Evolutionary conservation across 2,888 invertebrate genomes (phyloP).

Genomic region (Cerastoderma edule): DNA sequence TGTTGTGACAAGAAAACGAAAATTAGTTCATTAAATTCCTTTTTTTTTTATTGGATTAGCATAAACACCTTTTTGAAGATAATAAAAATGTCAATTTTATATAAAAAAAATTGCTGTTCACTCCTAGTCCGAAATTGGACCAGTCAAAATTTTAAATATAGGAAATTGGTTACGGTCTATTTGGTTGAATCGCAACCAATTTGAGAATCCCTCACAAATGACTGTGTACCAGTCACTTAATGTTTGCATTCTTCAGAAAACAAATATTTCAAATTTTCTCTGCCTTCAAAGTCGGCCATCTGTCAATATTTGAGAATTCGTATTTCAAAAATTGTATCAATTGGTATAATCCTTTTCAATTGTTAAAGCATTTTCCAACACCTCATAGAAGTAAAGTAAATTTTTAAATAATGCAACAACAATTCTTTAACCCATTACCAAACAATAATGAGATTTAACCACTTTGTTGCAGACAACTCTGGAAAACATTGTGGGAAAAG

Average conservation of each 20-base stretch:
- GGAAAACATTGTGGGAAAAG: conserved; percentile 7
- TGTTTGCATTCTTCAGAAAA: conserved; percentile 8
- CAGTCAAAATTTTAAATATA: no score
- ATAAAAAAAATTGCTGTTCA: no score
- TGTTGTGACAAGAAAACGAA: no score
- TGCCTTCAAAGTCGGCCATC: conserved; percentile 9
- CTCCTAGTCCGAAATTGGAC: no score
- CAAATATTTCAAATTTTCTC: conserved; percentile 25
- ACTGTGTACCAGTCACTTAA: background rate
- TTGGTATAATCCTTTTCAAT: conserved; percentile 24
- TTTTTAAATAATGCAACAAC: background rate
- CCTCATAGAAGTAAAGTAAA: no score
- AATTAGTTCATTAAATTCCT: no score
- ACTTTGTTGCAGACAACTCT: background rate
- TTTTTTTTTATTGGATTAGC: no score
- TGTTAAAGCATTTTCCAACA: no score
- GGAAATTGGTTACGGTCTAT: no score
- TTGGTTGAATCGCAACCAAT: no score
- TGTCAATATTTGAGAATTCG: conserved; percentile 56
- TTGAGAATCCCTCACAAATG: conserved; percentile 1
- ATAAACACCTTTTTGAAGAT: no score
- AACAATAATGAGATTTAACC: background rate
- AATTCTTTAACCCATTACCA: background rate
- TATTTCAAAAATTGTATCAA: conserved; percentile 44
- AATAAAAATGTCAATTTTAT: no score